Conservation (phyloP, 37 sponge, comb jelly and placozoan species). For the Mnemiopsis leidyi region DNA sequence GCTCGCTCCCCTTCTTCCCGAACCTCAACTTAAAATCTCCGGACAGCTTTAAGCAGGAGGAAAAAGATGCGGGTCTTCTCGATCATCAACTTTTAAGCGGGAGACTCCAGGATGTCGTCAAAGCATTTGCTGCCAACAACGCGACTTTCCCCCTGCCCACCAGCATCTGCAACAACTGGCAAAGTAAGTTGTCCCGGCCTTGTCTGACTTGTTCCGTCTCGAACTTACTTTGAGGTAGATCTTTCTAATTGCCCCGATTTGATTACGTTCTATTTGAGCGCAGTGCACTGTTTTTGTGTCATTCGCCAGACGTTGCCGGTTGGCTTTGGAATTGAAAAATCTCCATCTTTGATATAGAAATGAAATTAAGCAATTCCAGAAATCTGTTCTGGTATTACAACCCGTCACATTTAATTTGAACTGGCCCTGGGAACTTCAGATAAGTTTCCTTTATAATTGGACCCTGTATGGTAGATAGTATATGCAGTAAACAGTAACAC, state of each 20-base stretch:
- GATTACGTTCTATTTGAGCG: background rate
- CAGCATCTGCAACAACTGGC: constrained; percentile 5
- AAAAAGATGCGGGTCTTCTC: background rate
- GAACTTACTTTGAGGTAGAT: background rate
- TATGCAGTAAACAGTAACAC: too few relatives aligned
- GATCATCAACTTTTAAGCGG: background rate
- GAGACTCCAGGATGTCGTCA: constrained; percentile 21
- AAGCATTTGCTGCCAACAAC: constrained; percentile 21
- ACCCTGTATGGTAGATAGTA: too few relatives aligned
- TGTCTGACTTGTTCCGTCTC: background rate
- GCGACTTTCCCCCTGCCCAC: background rate
- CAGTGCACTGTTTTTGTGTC: background rate
- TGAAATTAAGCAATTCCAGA: background rate
- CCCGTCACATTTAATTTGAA: too few relatives aligned
- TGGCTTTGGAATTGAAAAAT: background rate
- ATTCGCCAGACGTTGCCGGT: background rate
- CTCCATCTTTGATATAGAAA: background rate
- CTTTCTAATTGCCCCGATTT: background rate
- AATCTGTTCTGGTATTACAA: too few relatives aligned
- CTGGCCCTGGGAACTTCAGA: too few relatives aligned
- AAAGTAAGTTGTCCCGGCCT: too few relatives aligned
- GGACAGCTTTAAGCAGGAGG: background rate
- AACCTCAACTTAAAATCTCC: constrained; percentile 12
- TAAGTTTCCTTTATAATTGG: too few relatives aligned
- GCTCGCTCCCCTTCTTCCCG: background rate